Percentiles rank a stretch among this genome's conserved stretches.
Conservation (phyloP, 2,113 vertebrate genomes). For the Henicopernis longicauda region DNA sequence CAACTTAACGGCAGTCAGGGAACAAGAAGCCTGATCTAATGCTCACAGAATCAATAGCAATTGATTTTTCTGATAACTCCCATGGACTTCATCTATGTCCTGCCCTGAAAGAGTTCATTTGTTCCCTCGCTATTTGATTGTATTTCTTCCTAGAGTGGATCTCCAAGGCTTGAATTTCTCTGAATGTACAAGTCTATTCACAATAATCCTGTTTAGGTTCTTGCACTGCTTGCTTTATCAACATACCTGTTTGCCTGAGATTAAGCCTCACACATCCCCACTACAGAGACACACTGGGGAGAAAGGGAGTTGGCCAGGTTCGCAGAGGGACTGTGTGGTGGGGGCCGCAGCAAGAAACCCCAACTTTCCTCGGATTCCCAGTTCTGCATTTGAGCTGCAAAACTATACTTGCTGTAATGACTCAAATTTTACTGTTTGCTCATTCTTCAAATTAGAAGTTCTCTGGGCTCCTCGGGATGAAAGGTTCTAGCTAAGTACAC, state of each 20-base stretch:
- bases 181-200: not conserved
- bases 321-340: not conserved
- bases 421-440: not conserved
- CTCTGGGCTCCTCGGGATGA: not conserved
- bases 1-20: not conserved
- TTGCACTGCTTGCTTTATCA: not conserved
- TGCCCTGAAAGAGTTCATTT: conserved; percentile 6
- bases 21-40: conserved; percentile 29
- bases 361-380: not conserved
- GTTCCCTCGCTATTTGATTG: not conserved
- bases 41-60: conserved; percentile 36
- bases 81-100: not conserved
- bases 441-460: not conserved
- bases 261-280: not conserved
- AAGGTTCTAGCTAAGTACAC: not conserved
- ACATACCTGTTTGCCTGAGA: not conserved
- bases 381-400: not conserved
- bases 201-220: not conserved
- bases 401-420: not conserved
- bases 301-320: not conserved
- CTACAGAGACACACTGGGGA: not conserved
- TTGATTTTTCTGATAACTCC: conserved; percentile 30
- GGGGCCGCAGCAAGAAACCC: not conserved
- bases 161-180: not conserved
- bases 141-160: conserved; percentile 5